Evolutionary conservation across 2,888 invertebrate genomes (phyloP), one percentile per base, ranked within the genome.

Genomic region (Drosophila tanythrix): DNA sequence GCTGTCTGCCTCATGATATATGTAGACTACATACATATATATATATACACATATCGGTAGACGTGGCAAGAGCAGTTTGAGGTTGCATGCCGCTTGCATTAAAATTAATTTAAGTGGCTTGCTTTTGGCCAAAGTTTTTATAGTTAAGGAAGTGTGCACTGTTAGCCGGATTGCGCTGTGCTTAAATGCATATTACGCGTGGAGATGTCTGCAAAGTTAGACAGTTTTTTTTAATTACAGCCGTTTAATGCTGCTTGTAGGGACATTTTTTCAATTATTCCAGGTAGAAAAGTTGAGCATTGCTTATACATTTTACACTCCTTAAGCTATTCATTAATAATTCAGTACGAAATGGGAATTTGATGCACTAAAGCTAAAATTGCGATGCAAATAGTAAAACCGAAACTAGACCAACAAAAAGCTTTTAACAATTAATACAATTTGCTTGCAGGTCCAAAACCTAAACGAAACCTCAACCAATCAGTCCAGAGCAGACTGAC

Each of bases 91-190:
- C 71, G 87, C 81, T 71, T 87, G 79, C 87, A 83, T 89, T 87
- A 78, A 83, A 84, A 83, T 78, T 88, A 83, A 89, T 89, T 83
- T 76, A 87, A 83, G 71, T 83, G 89, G 79, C 78, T 87, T 77
- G 84, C 81, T 75, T 75, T 78, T 76, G 84, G 79, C 76, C 82
- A 84, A 83, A 83, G 67, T 69, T 89, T 75, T 61, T 59, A 62
- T 52, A 65, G 87, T 65, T 74, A 48, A 66, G 70, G 57, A 68
- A 70, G 58, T 64, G 58, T 50, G 65, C 62, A 68, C 57, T 63
- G 48, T 40, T 58, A 21, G 35, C 59, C 29, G 29, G 40, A 21
- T n/a, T 59, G 33, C 38, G 31, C 11, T 43, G 46, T n/a, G 43
- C 64, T 85, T 63, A 81, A 81, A 81, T 70, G 67, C 70, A 73